Evolutionary conservation across 2,797 vertebrate genomes (phyloP), one percentile per base, ranked within the genome.

Genomic region (Neostethus bicornis): DNA sequence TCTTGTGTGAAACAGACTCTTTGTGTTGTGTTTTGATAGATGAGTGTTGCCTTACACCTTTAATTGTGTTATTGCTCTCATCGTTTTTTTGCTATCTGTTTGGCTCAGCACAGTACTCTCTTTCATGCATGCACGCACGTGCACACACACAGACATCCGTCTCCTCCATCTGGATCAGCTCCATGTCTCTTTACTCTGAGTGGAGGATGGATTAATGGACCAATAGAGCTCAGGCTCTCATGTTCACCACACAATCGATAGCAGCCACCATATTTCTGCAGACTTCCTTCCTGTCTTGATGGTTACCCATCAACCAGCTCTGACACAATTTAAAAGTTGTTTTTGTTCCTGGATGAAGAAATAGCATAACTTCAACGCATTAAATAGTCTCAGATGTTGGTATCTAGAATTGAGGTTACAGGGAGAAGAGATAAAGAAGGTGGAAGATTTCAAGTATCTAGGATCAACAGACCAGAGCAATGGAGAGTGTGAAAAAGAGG

Each of bases 81-180:
- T 46, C 32, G 13, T 68, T 65, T 77, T 61, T 66, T 68, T 58
- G 19, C 31, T 57, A 37, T 71, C 60, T 24, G 24, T 44, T 16
- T 63, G 73, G 73, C 56, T 3, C 73, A 72, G 51, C 47, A 5
- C 19, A 24, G 46, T 38, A 48, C 54, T 66, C 54, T 76, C 60
- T 62, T 48, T 62, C 66, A 51, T 72, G 47, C 46, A 28, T 7
- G 14, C n/a, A n/a, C n/a, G n/a, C n/a, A n/a, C n/a, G n/a, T n/a
- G n/a, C n/a, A n/a, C n/a, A n/a, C n/a, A n/a, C n/a, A n/a, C n/a
- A n/a, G n/a, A n/a, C n/a, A n/a, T 34, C 29, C 31, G 17, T n/a
- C 21, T 16, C 13, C 53, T 50, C 11, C 26, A 31, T 39, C 29
- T 31, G 2, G 25, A 16, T 28, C 17, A 31, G 47, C 42, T 61